Percentiles rank a stretch among this genome's conserved stretches.
phyloP scores from a whole-genome alignment of 2,888 invertebrate species.

The Tillus elongatus region DNA sequence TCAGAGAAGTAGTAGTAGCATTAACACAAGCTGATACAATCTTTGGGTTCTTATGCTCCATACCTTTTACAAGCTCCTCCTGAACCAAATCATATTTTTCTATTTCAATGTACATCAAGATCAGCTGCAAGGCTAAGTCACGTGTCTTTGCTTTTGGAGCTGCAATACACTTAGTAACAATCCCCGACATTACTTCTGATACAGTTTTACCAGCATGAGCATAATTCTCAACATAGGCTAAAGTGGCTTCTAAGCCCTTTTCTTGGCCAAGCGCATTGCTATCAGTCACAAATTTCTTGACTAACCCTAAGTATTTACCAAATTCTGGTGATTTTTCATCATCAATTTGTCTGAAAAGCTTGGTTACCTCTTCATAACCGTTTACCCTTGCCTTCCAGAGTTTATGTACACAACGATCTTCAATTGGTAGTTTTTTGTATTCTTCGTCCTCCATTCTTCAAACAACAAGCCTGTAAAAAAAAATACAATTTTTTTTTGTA shows the following conservation, averaged over 20 bases:
- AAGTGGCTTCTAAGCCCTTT: conserved; percentile 84
- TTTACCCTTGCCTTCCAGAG: conserved; percentile 91
- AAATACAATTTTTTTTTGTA: too few relatives aligned
- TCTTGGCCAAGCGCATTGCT: conserved; percentile 94
- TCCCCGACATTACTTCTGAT: conserved; percentile 67
- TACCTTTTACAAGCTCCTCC: conserved; percentile 88
- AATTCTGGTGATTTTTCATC: conserved; percentile 94
- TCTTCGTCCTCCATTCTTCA: conserved; percentile 72
- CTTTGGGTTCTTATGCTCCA: conserved; percentile 94
- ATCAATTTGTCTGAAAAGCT: conserved; percentile 75
- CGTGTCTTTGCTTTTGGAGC: conserved; percentile 86
- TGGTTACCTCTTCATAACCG: conserved; percentile 90
- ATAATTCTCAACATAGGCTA: conserved; percentile 88
- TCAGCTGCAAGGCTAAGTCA: conserved; percentile 81
- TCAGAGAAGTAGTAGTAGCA: conserved; percentile 65
- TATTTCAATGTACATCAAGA: conserved; percentile 90
- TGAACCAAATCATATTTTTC: conserved; percentile 85
- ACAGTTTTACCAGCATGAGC: conserved; percentile 78
- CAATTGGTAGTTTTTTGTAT: conserved; percentile 76
- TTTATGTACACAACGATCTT: conserved; percentile 89
- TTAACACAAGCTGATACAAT: conserved; percentile 78
- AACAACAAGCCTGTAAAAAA: too few relatives aligned
- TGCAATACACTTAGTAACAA: conserved; percentile 87
- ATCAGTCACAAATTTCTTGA: conserved; percentile 91
- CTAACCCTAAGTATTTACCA: conserved; percentile 78